Evolutionary conservation across 2,888 invertebrate species (phyloP).

Genomic region (Caenorhabditis imperialis): DNA sequence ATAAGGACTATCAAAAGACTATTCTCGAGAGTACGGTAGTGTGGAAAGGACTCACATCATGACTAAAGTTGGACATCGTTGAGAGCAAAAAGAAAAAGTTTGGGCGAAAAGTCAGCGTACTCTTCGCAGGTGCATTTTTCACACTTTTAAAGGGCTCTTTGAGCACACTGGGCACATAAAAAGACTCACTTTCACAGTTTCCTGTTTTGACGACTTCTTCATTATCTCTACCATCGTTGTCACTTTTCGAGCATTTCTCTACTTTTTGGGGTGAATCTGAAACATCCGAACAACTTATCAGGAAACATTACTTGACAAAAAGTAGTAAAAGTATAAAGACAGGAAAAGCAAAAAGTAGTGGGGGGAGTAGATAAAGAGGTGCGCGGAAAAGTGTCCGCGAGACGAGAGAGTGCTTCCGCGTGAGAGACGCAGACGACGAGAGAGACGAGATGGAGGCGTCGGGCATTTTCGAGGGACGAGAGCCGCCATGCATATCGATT

Average conservation of each 20-base stretch:
- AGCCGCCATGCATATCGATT: too few species aligned
- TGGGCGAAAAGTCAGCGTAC: background rate
- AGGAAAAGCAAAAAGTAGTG: too few species aligned
- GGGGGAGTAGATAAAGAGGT: slow-evolving; percentile 2
- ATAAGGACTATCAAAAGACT: slow-evolving; percentile 6
- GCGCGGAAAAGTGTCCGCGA: slow-evolving; percentile 24
- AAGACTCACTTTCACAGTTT: slow-evolving; percentile 54
- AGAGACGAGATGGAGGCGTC: background rate
- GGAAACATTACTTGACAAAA: too few species aligned
- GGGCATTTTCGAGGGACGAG: background rate
- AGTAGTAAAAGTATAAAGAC: too few species aligned
- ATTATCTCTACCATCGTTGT: slow-evolving; percentile 44
- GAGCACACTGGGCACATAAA: too few species aligned
- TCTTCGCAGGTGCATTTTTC: too few species aligned
- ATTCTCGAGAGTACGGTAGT: background rate
- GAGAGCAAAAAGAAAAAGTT: slow-evolving; percentile 7
- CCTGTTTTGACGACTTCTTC: slow-evolving; percentile 44
- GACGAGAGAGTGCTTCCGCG: slow-evolving; percentile 15
- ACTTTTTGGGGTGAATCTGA: too few species aligned
- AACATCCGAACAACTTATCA: too few species aligned
- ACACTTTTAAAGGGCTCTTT: too few species aligned
- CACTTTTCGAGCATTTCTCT: slow-evolving; percentile 3
- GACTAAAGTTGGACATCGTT: too few species aligned
- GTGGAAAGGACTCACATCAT: too few species aligned
- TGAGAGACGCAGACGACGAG: slow-evolving; percentile 14